phyloP scores from a whole-genome alignment of 2,888 invertebrate species.

The Noctua janthina region DNA sequence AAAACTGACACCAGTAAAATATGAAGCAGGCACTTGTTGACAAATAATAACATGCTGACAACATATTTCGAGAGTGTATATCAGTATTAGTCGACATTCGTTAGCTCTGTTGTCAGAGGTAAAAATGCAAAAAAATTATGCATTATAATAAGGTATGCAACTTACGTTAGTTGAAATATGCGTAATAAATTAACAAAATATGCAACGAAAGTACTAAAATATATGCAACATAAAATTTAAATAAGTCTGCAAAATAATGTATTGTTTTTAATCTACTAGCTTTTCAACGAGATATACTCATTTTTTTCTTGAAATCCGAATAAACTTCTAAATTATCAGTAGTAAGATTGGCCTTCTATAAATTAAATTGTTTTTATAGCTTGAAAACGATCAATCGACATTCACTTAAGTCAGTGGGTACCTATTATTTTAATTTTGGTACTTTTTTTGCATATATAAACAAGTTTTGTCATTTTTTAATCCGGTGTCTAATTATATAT shows the following conservation, averaged over 20 bases:
- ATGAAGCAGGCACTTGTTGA: slow-evolving; percentile 31
- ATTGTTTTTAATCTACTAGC: background rate
- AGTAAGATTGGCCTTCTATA: no score
- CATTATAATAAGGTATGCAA: background rate
- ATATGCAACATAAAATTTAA: background rate
- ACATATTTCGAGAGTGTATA: slow-evolving; percentile 32
- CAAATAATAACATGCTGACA: slow-evolving; percentile 45
- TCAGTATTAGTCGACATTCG: background rate
- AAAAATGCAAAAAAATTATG: background rate
- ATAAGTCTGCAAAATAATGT: background rate
- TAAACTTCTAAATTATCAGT: no score
- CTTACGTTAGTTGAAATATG: background rate
- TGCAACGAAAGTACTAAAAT: no score
- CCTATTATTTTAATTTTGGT: no score
- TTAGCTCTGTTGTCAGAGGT: background rate
- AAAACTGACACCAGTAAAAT: background rate
- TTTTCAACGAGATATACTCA: background rate
- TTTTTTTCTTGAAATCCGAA: background rate
- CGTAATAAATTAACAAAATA: no score
- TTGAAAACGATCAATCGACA: no score
- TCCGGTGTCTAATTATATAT: no score
- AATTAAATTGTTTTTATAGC: no score
- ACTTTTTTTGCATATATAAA: no score
- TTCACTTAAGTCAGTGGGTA: no score
- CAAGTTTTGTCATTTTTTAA: no score